phyloP scores from a whole-genome alignment of 2,797 vertebrate genomes.

The Triplophysa bombifrons region DNA sequence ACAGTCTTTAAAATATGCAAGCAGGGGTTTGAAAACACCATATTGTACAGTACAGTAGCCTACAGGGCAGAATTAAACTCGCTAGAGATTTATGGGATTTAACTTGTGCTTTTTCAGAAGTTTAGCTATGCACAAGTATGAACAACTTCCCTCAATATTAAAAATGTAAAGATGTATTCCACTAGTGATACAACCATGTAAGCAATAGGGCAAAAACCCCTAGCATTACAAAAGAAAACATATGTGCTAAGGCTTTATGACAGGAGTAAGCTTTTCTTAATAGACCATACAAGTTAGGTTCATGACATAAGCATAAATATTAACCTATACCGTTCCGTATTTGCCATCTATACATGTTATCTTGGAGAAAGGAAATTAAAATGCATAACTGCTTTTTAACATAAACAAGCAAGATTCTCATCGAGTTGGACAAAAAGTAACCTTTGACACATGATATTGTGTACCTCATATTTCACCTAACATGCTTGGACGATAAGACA shows the following conservation, averaged over 20 bases:
- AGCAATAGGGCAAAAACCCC: not conserved
- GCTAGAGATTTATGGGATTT: not conserved
- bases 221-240: not conserved
- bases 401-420: constrained; percentile 15
- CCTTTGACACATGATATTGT: not conserved
- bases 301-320: not conserved
- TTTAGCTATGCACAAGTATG: no score
- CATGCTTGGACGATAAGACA: constrained; percentile 3
- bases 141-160: no score
- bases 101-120: not conserved
- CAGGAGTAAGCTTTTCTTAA: not conserved
- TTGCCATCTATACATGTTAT: not conserved
- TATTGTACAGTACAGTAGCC: not conserved
- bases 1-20: constrained; percentile 1
- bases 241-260: not conserved
- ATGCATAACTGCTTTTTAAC: not conserved
- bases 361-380: not conserved
- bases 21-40: not conserved
- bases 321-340: constrained; percentile 9
- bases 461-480: not conserved
- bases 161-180: not conserved
- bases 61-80: not conserved
- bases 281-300: not conserved
- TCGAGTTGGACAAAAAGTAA: not conserved
- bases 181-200: not conserved